phyloP scores from a whole-genome alignment of 2,888 invertebrate genomes.

The Trachelus iudaicus region DNA sequence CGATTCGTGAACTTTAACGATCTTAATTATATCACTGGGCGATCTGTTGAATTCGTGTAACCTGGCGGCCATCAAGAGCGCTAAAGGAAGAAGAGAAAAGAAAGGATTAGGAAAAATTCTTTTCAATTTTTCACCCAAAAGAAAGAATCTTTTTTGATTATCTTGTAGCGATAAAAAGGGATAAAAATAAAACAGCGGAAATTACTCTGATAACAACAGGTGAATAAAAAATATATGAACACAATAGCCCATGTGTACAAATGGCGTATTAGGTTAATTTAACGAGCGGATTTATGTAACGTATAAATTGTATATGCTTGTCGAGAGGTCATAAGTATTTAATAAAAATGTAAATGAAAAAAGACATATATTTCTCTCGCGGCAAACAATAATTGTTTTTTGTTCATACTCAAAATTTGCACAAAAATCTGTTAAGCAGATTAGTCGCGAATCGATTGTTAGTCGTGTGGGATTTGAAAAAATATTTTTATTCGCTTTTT shows the following conservation, averaged over 20 bases:
- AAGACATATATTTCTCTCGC: background rate
- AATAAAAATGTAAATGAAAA: too few relatives aligned
- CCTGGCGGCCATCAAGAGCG: slow-evolving; percentile 92
- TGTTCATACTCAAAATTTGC: background rate
- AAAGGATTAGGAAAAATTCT: background rate
- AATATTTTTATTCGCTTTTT: background rate
- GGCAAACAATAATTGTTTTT: background rate
- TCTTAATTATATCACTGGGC: slow-evolving; percentile 88
- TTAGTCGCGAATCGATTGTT: background rate
- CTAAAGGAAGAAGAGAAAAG: slow-evolving; percentile 67
- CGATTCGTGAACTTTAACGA: slow-evolving; percentile 95
- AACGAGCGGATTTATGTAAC: background rate
- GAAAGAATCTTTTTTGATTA: background rate
- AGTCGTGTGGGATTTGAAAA: too few relatives aligned
- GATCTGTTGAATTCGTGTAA: slow-evolving; percentile 92
- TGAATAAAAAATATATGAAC: too few relatives aligned
- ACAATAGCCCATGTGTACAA: background rate
- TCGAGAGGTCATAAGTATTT: too few relatives aligned
- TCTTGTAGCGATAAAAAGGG: background rate
- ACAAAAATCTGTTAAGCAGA: background rate
- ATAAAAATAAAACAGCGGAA: background rate
- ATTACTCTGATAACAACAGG: too few relatives aligned
- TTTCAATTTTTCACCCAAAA: background rate
- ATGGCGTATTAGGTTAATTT: background rate
- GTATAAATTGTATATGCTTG: background rate